These are phyloP conservation scores for Oxystoma pomonae DNA, from an alignment of 2,888 invertebrate species.

Conservation along the genomic window DNA sequence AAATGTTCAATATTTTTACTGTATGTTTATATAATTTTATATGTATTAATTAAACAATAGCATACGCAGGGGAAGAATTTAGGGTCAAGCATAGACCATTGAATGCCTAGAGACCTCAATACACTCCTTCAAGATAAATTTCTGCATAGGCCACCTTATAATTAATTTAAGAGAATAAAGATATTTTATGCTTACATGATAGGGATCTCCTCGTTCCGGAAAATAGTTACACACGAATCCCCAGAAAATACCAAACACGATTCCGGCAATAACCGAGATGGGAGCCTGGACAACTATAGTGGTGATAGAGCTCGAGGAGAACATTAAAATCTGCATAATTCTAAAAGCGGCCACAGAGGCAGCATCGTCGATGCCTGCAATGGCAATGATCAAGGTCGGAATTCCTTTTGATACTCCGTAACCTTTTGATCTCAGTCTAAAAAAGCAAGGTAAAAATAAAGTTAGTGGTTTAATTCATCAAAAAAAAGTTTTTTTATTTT, in stretches of 20 bases:
- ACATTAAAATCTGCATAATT: constrained; percentile 83
- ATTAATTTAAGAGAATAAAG: no score
- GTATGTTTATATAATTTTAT: no score
- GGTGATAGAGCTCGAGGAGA: constrained; percentile 69
- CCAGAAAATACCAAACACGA: constrained; percentile 73
- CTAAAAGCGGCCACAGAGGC: constrained; percentile 92
- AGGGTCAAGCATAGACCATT: no score
- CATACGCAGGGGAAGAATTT: no score
- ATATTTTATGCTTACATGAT: constrained; percentile 53
- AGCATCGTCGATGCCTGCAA: constrained; percentile 94
- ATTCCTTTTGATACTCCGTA: constrained; percentile 94
- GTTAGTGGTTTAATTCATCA: no score
- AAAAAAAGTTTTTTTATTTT: no score
- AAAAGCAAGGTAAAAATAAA: constrained; percentile 6
- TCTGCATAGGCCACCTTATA: no score
- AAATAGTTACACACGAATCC: constrained; percentile 76
- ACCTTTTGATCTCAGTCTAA: constrained; percentile 73
- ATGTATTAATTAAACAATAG: no score
- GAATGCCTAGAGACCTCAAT: no score
- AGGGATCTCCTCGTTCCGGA: constrained; percentile 80
- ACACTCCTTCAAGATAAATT: no score
- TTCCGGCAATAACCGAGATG: constrained; percentile 70
- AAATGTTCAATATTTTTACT: no score
- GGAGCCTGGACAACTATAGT: constrained; percentile 72
- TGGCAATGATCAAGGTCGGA: constrained; percentile 91